phyloP scores from a whole-genome alignment of 1,140 invertebrate species.

The Anagrus nilaparvatae region DNA sequence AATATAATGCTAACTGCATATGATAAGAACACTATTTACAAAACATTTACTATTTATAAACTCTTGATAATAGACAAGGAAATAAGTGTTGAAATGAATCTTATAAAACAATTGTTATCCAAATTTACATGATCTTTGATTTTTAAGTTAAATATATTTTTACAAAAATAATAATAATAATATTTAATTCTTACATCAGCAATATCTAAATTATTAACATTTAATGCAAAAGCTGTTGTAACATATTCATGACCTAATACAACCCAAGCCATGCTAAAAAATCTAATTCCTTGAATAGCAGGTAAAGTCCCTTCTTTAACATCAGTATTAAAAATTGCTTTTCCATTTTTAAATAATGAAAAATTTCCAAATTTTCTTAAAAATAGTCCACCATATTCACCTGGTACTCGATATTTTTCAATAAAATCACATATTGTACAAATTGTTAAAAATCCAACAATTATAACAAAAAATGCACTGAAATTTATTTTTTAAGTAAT shows the following conservation, averaged over 20 bases:
- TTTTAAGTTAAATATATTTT: no score
- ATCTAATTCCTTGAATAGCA: conserved; percentile 8
- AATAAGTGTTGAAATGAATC: no score
- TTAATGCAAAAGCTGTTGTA: not conserved
- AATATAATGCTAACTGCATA: no score
- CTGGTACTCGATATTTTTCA: not conserved
- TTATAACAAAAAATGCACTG: conserved; percentile 1
- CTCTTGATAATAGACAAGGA: no score
- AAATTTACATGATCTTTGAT: no score
- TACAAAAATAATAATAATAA: not conserved
- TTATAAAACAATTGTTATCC: no score
- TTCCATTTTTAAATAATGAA: not conserved
- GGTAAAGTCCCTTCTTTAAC: conserved; percentile 1
- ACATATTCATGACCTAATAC: conserved; percentile 5
- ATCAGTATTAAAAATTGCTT: conserved; percentile 4
- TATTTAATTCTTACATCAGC: not conserved
- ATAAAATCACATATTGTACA: conserved; percentile 1
- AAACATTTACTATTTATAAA: no score
- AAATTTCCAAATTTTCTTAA: not conserved
- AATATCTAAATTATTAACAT: conserved; percentile 1
- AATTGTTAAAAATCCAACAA: not conserved
- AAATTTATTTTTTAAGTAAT: not conserved
- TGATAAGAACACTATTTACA: no score
- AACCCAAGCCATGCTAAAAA: conserved; percentile 8
- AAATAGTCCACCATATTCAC: not conserved